Evolutionary conservation across 2,888 invertebrate species (phyloP), one percentile per base, ranked within the genome.

Genomic region (Leptinotarsa juncta): DNA sequence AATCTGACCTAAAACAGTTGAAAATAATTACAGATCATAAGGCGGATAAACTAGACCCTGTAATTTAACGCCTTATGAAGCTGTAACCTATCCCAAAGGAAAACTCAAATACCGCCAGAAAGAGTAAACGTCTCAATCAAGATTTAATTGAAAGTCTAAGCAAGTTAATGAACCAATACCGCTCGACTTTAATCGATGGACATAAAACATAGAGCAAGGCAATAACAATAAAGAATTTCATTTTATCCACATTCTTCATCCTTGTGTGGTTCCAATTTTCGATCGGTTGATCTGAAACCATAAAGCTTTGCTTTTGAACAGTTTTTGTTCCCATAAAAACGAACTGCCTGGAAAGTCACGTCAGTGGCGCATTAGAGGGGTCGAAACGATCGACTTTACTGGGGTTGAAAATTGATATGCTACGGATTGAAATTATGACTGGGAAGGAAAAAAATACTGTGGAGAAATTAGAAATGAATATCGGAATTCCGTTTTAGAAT

Each of bases 141-240:
- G 75, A 78, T 79, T 79, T 80, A 81, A 81, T 81, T 81, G 77
- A 74, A 73, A 73, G 74, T 75, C 76, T 72, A 53, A 65, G 51
- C 71, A 70, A 76, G 75, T 77, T 78, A 79, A 78, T 81, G 79
- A 77, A 71, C 76, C 78, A 75, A 73, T 75, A 79, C 72, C 65
- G 65, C 77, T 72, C 66, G 67, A 70, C 74, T 79, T 80, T 73
- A 76, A 80, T 79, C 78, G 55, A 67, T 32, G 32, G 55, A 71
- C 73, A 67, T 78, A 79, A 78, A 79, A 73, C 75, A 57, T 57
- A 14, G 57, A 23, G 57, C 57, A 74, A 73, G 55, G 68, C 70
- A 77, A 78, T 78, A 78, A 78, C 79, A 80, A 80, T 78, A 78
- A 80, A 80, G 77, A 77, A 79, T 79, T 79, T 76, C 79, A 78